Evolutionary conservation across 2,888 invertebrate genomes (phyloP).

Genomic region (Creontiades dilutus): DNA sequence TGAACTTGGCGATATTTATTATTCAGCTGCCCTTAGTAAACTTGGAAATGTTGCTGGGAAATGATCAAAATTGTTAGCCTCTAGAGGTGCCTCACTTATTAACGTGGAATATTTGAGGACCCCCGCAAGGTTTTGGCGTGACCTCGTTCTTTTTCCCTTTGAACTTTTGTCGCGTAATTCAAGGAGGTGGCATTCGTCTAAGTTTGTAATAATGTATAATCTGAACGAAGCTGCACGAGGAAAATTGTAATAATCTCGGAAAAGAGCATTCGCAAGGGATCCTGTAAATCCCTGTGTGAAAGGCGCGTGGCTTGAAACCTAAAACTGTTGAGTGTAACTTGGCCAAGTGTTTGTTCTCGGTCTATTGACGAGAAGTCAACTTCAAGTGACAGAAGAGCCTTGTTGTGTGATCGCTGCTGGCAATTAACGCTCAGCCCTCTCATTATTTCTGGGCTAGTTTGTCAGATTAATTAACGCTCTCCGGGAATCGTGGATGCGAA

Average conservation of each 20-base stretch:
- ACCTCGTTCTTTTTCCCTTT: not conserved
- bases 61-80: not conserved
- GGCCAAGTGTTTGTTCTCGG: not conserved
- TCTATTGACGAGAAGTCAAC: conserved; percentile 24
- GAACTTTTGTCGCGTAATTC: not conserved
- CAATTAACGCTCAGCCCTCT: not conserved
- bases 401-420: not conserved
- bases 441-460: not conserved
- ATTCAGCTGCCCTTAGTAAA: not conserved
- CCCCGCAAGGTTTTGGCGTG: not conserved
- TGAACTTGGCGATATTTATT: conserved; percentile 13
- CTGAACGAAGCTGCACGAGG: not conserved
- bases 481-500: too few relatives aligned
- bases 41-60: conserved; percentile 7
- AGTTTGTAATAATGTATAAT: conserved; percentile 6
- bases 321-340: not conserved
- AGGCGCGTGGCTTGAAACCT: not conserved
- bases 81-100: conserved; percentile 14
- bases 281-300: too few relatives aligned
- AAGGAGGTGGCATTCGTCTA: not conserved
- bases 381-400: not conserved
- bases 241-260: not conserved
- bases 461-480: not conserved
- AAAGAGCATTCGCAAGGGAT: not conserved
- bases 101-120: conserved; percentile 9